Evolutionary conservation across 2,888 invertebrate species (phyloP).

Genomic region (Hylaea fasciaria): DNA sequence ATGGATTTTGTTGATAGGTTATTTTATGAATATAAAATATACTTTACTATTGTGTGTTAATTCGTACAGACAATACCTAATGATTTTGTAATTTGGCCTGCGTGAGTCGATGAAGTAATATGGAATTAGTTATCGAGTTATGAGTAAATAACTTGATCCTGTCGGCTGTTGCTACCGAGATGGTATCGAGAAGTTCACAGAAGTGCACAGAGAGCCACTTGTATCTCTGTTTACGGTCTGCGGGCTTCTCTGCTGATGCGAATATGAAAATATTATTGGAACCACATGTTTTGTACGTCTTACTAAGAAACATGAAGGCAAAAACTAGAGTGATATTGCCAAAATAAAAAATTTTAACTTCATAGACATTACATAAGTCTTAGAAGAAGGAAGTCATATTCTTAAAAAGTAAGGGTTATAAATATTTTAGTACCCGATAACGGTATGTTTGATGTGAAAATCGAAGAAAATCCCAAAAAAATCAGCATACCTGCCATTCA

Average conservation of each 20-base stretch:
- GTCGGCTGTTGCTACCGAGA: conserved; percentile 52
- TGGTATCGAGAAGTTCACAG: conserved; percentile 76
- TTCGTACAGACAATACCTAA: conserved; percentile 38
- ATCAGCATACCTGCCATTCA: conserved; percentile 28
- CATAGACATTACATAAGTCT: no score
- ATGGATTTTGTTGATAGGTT: conserved; percentile 35
- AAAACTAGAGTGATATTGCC: conserved; percentile 2
- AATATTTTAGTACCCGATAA: not conserved
- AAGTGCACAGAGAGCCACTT: conserved; percentile 76
- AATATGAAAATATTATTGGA: conserved; percentile 79
- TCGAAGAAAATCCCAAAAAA: conserved; percentile 19
- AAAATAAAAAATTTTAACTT: not conserved
- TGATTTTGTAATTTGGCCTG: conserved; percentile 49
- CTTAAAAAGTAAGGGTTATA: not conserved
- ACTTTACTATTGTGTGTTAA: conserved; percentile 62
- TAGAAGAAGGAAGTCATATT: no score
- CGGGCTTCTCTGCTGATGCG: conserved; percentile 55
- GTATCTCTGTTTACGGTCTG: conserved; percentile 68
- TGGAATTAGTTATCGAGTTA: conserved; percentile 65
- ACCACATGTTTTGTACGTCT: conserved; percentile 67
- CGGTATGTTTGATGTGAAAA: conserved; percentile 16
- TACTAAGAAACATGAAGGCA: conserved; percentile 37
- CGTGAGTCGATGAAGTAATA: conserved; percentile 47
- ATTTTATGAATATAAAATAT: conserved; percentile 52
- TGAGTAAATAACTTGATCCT: conserved; percentile 62